Evolutionary conservation across 2,888 invertebrate genomes (phyloP).

Genomic region (Apotomis betuletana): DNA sequence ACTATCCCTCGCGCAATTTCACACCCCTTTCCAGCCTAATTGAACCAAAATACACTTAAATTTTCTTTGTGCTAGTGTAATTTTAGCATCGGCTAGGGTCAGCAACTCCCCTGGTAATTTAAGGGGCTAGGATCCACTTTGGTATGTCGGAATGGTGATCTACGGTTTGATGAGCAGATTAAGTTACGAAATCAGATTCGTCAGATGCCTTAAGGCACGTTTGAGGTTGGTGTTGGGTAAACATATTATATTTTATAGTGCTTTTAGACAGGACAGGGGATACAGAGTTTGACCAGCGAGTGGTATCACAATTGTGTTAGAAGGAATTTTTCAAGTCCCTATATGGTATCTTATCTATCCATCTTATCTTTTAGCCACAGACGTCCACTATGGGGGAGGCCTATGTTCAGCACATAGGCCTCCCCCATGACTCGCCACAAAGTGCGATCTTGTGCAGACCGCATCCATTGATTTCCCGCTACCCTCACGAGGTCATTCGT

Average conservation of each 20-base stretch:
- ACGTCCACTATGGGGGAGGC: too few species aligned
- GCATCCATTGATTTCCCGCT: too few species aligned
- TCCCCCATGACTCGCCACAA: too few species aligned
- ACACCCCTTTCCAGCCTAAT: slow-evolving; percentile 73
- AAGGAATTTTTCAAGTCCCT: too few species aligned
- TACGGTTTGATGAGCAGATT: slow-evolving; percentile 61
- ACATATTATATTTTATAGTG: not conserved
- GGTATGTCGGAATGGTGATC: slow-evolving; percentile 59
- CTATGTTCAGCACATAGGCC: too few species aligned
- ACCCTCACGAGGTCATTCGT: too few species aligned
- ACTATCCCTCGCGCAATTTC: slow-evolving; percentile 71
- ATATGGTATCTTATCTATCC: too few species aligned
- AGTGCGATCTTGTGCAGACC: too few species aligned
- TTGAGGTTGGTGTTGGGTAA: not conserved
- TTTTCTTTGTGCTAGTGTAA: slow-evolving; percentile 79
- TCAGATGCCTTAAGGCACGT: slow-evolving; percentile 2
- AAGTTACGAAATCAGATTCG: slow-evolving; percentile 48
- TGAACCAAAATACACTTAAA: slow-evolving; percentile 79
- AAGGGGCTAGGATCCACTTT: slow-evolving; percentile 62
- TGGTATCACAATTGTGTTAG: too few species aligned
- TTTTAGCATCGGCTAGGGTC: slow-evolving; percentile 74
- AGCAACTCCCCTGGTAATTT: slow-evolving; percentile 70
- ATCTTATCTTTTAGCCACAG: too few species aligned
- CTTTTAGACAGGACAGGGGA: too few species aligned
- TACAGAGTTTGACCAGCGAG: too few species aligned